A percentile compares a stretch with the other conserved stretches of the same genome.
Conservation (phyloP, 2,113 vertebrate genomes). For the Ancistrus triradiatus region DNA sequence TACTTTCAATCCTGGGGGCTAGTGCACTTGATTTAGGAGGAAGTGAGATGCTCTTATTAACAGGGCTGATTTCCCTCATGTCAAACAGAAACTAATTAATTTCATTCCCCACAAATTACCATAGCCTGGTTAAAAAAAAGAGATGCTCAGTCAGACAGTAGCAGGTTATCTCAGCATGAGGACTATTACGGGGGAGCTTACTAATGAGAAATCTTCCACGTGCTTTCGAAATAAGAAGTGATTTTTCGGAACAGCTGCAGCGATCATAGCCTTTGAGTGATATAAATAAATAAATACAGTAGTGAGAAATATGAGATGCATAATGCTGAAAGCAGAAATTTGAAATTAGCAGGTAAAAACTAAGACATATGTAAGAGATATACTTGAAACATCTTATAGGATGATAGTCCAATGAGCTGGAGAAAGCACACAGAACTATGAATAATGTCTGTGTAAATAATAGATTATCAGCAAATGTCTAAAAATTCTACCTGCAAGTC, state of each 20-base stretch:
- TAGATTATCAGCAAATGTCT: not conserved
- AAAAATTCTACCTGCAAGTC: not conserved
- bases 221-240: not conserved
- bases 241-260: not conserved
- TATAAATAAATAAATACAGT: constrained; percentile 3
- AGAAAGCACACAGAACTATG: too few relatives aligned
- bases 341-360: not conserved
- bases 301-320: constrained; percentile 6
- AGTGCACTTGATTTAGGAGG: too few relatives aligned
- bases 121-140: constrained; percentile 11
- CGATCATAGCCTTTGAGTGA: constrained; percentile 12
- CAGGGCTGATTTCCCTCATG: constrained; percentile 41
- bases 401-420: too few relatives aligned
- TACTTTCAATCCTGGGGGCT: too few relatives aligned
- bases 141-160: constrained; percentile 1
- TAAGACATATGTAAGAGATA: not conserved
- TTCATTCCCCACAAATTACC: constrained; percentile 17
- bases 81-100: constrained; percentile 45
- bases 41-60: too few relatives aligned
- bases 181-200: constrained; percentile 3
- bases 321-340: not conserved
- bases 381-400: not conserved
- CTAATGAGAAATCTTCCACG: constrained; percentile 26
- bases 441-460: too few relatives aligned
- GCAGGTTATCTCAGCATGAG: constrained; percentile 22